Conservation (phyloP, 2,888 invertebrate species). For the Morpho deidamia region DNA sequence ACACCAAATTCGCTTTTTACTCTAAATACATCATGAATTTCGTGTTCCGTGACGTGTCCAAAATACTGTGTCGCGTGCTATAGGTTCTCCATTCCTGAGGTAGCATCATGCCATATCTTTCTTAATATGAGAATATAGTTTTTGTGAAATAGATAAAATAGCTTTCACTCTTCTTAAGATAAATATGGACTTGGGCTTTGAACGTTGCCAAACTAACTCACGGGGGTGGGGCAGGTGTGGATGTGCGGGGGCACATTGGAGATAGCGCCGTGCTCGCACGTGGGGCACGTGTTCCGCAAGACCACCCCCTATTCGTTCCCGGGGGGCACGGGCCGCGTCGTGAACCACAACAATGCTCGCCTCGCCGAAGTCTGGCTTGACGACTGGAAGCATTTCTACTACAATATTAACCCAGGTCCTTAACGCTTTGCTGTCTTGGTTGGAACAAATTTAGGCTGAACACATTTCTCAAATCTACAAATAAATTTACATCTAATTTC, state of each 20-base stretch:
- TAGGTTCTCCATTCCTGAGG: too few relatives aligned
- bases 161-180: neutral
- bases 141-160: too few relatives aligned
- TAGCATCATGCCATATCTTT: too few relatives aligned
- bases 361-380: slow-evolving; percentile 99
- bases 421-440: slow-evolving; percentile 12
- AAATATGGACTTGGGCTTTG: too few relatives aligned
- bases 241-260: slow-evolving; percentile 97
- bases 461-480: neutral
- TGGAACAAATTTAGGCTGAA: neutral
- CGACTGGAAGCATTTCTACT: slow-evolving; percentile 99
- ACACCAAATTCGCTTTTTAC: too few relatives aligned
- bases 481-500: too few relatives aligned
- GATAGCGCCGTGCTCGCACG: slow-evolving; percentile 97
- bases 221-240: slow-evolving; percentile 97
- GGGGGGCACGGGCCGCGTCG: slow-evolving; percentile 96
- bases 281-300: slow-evolving; percentile 98
- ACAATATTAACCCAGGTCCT: slow-evolving; percentile 97
- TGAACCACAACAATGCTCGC: slow-evolving; percentile 99
- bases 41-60: too few relatives aligned
- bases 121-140: too few relatives aligned
- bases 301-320: slow-evolving; percentile 99
- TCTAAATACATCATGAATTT: too few relatives aligned
- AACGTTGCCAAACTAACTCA: slow-evolving; percentile 56
- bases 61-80: too few relatives aligned